phyloP scores from a whole-genome alignment of 2,113 vertebrate species.

The Sapajus apella region DNA sequence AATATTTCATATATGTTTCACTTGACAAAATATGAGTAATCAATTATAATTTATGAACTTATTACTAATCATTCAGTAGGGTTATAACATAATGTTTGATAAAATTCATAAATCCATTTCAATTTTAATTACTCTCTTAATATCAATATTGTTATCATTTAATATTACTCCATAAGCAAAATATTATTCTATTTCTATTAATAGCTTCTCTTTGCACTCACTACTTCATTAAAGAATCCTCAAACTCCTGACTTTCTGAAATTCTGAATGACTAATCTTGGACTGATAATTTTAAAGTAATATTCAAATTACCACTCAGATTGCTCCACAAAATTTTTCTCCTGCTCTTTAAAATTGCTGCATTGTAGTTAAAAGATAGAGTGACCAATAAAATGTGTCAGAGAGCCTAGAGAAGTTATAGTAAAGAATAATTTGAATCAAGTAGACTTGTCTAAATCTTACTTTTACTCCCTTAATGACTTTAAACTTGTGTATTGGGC shows the following conservation, averaged over 20 bases:
- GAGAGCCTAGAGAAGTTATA: neutral
- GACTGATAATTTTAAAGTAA: neutral
- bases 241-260: neutral
- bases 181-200: conserved; percentile 2
- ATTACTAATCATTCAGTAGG: conserved; percentile 9
- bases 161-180: neutral
- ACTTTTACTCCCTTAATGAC: neutral
- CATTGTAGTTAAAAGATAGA: neutral
- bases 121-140: neutral
- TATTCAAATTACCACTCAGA: neutral
- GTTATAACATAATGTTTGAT: neutral
- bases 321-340: neutral
- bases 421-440: neutral
- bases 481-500: neutral
- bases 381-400: neutral
- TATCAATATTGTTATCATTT: neutral
- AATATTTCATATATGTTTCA: neutral
- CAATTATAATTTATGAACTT: neutral
- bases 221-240: neutral
- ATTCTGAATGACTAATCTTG: neutral
- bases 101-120: conserved; percentile 19
- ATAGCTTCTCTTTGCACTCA: neutral
- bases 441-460: neutral
- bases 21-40: neutral
- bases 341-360: neutral